Conservation (phyloP, 92 coral and sea anemone genomes). For the Zoanthus sansibaricus region DNA sequence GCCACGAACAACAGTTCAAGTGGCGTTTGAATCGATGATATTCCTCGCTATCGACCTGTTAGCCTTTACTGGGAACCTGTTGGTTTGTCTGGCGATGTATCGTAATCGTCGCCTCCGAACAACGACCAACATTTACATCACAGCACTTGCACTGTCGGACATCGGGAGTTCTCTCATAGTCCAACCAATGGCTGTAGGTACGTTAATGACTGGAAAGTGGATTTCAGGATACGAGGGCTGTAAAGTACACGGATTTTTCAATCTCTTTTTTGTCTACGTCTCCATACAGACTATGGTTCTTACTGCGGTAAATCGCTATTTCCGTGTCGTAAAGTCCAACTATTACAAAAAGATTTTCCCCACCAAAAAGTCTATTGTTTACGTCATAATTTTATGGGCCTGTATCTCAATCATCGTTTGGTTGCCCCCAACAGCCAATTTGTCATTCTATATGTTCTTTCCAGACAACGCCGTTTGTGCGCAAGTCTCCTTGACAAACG, state of each 20-base stretch:
- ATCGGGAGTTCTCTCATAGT: constrained; percentile 34
- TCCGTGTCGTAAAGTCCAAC: constrained; percentile 40
- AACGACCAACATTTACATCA: constrained; percentile 44
- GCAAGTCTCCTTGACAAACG: constrained; percentile 28
- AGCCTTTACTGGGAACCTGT: constrained; percentile 28
- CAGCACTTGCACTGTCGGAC: constrained; percentile 31
- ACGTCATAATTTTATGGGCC: constrained; percentile 20
- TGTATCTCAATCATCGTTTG: constrained; percentile 27
- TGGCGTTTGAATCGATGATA: constrained; percentile 35
- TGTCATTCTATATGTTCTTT: constrained; percentile 35
- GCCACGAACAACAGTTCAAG: constrained; percentile 30
- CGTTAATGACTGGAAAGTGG: constrained; percentile 32
- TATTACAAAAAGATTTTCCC: constrained; percentile 25
- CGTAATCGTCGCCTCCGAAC: constrained; percentile 37
- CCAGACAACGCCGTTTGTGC: constrained; percentile 45
- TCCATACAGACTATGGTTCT: constrained; percentile 44
- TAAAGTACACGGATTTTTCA: constrained; percentile 37
- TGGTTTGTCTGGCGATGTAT: constrained; percentile 41
- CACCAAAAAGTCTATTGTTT: constrained; percentile 16
- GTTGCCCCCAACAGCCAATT: constrained; percentile 41
- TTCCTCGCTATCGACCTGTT: constrained; percentile 30
- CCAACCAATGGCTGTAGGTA: constrained; percentile 41
- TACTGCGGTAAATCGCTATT: constrained; percentile 37
- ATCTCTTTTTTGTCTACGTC: constrained; percentile 39
- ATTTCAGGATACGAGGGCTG: constrained; percentile 31